Conservation (phyloP, 2,888 invertebrate genomes). For the Sminthurinus aureus region DNA sequence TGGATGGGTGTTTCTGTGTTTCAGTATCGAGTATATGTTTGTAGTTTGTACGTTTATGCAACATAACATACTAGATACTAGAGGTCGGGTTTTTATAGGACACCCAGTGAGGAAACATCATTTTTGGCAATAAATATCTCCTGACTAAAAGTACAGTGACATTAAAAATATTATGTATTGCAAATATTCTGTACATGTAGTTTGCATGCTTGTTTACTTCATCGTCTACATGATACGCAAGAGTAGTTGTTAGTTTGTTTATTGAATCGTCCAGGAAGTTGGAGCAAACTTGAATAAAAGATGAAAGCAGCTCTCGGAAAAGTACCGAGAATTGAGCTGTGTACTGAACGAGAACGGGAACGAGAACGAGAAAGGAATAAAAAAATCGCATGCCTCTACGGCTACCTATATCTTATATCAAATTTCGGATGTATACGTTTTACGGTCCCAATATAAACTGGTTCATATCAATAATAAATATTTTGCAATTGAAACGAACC, state of each 20-base stretch:
- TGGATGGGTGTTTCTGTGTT: no score
- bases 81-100: neutral
- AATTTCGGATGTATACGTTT: no score
- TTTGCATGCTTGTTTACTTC: neutral
- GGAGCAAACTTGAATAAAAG: neutral
- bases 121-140: neutral
- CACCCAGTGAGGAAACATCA: neutral
- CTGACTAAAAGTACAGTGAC: neutral
- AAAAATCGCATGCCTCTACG: neutral
- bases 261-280: neutral
- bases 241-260: conserved; percentile 8
- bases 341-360: neutral
- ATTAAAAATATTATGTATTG: neutral
- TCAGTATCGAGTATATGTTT: no score
- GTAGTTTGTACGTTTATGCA: neutral
- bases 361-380: neutral
- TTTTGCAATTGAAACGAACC: conserved; percentile 13
- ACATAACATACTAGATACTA: neutral
- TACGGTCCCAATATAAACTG: neutral
- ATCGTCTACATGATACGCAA: conserved; percentile 14
- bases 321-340: neutral
- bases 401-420: no score
- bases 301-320: neutral
- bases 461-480: conserved; percentile 18
- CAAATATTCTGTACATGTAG: neutral